Evolutionary conservation across 2,888 invertebrate genomes (phyloP).

Genomic region (Himalopsyche japonica): DNA sequence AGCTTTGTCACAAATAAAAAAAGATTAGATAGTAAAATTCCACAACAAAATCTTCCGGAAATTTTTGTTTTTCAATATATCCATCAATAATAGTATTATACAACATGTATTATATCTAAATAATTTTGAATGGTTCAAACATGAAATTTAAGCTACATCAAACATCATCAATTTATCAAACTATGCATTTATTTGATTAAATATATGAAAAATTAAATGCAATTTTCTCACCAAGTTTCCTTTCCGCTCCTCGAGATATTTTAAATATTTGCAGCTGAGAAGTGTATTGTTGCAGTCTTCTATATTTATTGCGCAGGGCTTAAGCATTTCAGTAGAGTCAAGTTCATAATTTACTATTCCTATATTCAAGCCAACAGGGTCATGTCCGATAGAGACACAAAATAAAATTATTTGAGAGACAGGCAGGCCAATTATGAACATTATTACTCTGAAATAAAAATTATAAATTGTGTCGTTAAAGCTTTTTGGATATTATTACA

Average conservation of each 20-base stretch:
- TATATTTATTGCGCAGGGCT: conserved; percentile 55
- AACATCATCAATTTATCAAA: no score
- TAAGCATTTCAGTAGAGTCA: conserved; percentile 52
- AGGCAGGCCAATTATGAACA: conserved; percentile 85
- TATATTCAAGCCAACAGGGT: conserved; percentile 74
- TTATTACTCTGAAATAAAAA: conserved; percentile 65
- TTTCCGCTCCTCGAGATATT: conserved; percentile 68
- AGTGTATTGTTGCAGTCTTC: conserved; percentile 65
- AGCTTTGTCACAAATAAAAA: no score
- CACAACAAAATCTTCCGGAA: no score
- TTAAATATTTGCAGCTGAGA: conserved; percentile 79
- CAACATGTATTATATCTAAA: no score
- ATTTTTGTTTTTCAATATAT: no score
- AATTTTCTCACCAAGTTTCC: conserved; percentile 65
- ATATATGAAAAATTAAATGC: background rate
- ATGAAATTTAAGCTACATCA: background rate
- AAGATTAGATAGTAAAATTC: no score
- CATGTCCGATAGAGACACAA: conserved; percentile 87
- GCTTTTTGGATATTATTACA: no score
- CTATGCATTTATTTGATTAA: background rate
- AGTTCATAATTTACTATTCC: conserved; percentile 84
- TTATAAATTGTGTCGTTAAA: background rate
- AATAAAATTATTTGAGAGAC: conserved; percentile 85
- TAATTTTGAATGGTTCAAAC: no score
- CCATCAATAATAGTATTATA: no score